Percentiles rank a stretch among this genome's conserved stretches.
Conservation (phyloP, 2,113 vertebrate species). For the Apus apus region DNA sequence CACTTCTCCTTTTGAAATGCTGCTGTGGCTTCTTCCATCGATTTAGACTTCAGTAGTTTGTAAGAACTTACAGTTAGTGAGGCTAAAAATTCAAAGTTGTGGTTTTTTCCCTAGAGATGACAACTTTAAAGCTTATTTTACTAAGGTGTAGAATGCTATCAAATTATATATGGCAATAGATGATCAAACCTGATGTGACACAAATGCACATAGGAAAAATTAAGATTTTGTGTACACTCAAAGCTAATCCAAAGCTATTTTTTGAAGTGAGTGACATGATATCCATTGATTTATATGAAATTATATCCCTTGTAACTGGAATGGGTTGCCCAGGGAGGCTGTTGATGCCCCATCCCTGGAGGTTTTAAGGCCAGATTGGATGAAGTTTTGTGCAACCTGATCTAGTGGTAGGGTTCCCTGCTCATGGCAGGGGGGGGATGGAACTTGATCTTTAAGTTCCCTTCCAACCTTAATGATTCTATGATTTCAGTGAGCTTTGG, state of each 20-base stretch:
- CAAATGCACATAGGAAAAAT: not conserved
- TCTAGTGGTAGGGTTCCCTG: too few species aligned
- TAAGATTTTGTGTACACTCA: not conserved
- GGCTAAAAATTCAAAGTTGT: not conserved
- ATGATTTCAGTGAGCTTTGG: not conserved
- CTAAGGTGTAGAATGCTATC: not conserved
- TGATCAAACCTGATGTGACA: not conserved
- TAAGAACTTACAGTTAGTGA: not conserved
- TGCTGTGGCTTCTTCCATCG: not conserved
- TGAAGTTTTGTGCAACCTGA: too few species aligned
- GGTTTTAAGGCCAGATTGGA: too few species aligned
- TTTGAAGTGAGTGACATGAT: not conserved
- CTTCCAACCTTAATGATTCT: too few species aligned
- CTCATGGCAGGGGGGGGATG: too few species aligned
- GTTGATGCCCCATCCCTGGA: too few species aligned
- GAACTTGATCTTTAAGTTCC: too few species aligned
- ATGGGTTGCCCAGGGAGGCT: too few species aligned
- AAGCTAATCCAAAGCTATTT: not conserved
- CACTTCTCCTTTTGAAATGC: not conserved
- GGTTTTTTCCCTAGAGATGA: not conserved
- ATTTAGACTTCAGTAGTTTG: not conserved
- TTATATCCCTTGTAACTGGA: too few species aligned
- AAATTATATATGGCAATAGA: not conserved
- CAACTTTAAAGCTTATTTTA: not conserved
- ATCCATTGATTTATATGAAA: too few species aligned